Evolutionary conservation across 2,113 vertebrate genomes (phyloP).

Genomic region (Scolopax mira): DNA sequence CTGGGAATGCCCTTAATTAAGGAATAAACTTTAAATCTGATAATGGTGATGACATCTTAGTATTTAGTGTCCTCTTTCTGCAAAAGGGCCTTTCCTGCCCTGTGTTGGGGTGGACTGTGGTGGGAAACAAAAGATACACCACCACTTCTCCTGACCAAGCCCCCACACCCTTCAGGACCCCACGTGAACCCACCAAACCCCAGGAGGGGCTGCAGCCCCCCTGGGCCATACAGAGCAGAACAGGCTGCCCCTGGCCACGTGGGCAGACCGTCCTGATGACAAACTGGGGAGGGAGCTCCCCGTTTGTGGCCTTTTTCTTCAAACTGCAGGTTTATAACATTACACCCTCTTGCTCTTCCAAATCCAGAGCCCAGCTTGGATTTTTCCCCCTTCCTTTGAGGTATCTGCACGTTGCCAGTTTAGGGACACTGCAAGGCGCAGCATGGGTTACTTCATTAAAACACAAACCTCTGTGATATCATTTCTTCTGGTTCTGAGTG

Average conservation of each 20-base stretch:
- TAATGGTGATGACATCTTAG: background rate
- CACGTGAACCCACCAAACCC: accelerated
- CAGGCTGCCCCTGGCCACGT: too few relatives aligned
- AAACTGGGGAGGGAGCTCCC: background rate
- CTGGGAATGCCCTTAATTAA: conserved; percentile 18
- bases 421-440: conserved; percentile 9
- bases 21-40: background rate
- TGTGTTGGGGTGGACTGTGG: accelerated
- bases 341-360: background rate
- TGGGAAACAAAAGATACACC: background rate
- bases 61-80: background rate
- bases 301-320: background rate
- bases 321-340: background rate
- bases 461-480: conserved; percentile 18
- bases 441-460: conserved; percentile 41
- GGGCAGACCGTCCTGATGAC: background rate
- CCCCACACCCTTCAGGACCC: background rate
- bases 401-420: conserved; percentile 9
- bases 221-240: accelerated
- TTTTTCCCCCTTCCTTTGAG: background rate
- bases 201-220: background rate
- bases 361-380: background rate
- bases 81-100: background rate
- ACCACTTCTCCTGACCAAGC: background rate
- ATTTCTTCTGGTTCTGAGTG: conserved; percentile 24